Evolutionary conservation across 2,888 invertebrate genomes (phyloP), one percentile per base, ranked within the genome.

Genomic region (Agonopterix subpropinquella): DNA sequence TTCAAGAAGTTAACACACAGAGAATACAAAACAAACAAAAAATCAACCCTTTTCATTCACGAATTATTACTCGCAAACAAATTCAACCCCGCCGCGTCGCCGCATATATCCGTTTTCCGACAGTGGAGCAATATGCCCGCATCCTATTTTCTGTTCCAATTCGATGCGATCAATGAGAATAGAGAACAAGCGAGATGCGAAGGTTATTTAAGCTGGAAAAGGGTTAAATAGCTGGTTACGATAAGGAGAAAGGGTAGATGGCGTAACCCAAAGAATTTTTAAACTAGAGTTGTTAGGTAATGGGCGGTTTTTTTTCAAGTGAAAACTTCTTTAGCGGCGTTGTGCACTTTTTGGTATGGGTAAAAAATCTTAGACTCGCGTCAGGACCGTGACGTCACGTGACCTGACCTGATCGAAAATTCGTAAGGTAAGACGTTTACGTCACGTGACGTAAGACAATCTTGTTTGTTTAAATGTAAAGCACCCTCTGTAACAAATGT

Each of bases 31-130:
- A 18, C 13, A 36, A 13, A 13, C 13, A 53, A 52, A 53, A 53
- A 56, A 53, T 53, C 54, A 55, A 65, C 70, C 70, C 65, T 64
- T 66, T 58, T 61, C 62, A 66, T 64, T 61, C 59, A 54, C 61
- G 64, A 62, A 64, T 65, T 62, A 67, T 65, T 60, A 64, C 63
- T 59, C 48, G 62, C 62, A 63, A 63, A 65, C 65, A 67, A 65
- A 57, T 48, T 43, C 45, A 47, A 13, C 36, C 41, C n/a, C n/a
- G n/a, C n/a, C n/a, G n/a, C 39, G 47, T 41, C 13, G 18, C 8
- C 28, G 45, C 36, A 44, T 50, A 47, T 53, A 46, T 48, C 50
- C 50, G 36, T 44, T 47, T 47, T 39, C 47, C 47, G 15, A 39
- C 5, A 42, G 43, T 36, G 35, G 43, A 47, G 53, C 58, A 57